Evolutionary conservation across 1,140 invertebrate genomes (phyloP).

Genomic region (Euwallacea similis): DNA sequence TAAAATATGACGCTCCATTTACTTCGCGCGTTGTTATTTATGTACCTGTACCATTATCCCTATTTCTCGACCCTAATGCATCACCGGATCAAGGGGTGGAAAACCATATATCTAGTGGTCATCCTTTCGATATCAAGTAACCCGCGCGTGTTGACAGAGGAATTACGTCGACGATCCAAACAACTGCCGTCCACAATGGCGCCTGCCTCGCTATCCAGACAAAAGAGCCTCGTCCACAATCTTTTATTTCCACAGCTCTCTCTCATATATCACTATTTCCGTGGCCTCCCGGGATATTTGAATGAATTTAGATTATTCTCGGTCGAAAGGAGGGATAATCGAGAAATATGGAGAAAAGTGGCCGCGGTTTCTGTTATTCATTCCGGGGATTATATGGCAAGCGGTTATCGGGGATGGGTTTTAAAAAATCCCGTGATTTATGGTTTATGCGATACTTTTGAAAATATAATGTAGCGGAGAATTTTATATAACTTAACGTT

Average conservation of each 20-base stretch:
- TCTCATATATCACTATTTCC: constrained; percentile 34
- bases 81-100: constrained; percentile 22
- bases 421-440: too few species aligned
- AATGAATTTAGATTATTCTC: constrained; percentile 35
- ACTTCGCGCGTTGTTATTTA: too few species aligned
- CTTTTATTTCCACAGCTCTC: constrained; percentile 25
- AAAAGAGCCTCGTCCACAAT: constrained; percentile 31
- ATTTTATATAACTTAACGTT: too few species aligned
- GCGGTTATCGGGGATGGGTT: constrained; percentile 13
- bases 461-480: too few species aligned
- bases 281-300: constrained; percentile 26
- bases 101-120: constrained; percentile 25
- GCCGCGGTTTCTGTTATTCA: constrained; percentile 28
- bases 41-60: neutral
- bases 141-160: constrained; percentile 30
- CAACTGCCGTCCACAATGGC: constrained; percentile 37
- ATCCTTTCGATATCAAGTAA: constrained; percentile 38
- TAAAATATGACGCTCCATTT: too few species aligned
- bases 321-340: constrained; percentile 25
- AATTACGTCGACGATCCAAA: constrained; percentile 35
- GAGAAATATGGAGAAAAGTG: constrained; percentile 35
- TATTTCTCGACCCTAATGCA: constrained; percentile 26
- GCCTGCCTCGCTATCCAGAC: constrained; percentile 25
- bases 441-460: too few species aligned
- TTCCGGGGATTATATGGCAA: neutral